phyloP scores from a whole-genome alignment of 2,797 vertebrate species.

The Crypturellus tataupa region DNA sequence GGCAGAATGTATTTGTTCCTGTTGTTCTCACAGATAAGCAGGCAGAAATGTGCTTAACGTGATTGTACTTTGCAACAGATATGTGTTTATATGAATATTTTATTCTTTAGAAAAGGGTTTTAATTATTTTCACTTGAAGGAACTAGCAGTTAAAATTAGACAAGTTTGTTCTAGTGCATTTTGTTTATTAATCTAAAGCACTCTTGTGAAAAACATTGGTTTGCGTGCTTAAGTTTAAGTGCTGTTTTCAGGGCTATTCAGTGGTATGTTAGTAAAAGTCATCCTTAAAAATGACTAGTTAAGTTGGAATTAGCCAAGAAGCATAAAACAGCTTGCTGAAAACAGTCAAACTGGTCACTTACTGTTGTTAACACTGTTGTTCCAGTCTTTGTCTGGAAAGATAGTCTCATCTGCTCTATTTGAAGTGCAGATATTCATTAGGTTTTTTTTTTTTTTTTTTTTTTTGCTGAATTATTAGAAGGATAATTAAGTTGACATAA shows the following conservation, averaged over 20 bases:
- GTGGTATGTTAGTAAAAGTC: background rate
- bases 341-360: background rate
- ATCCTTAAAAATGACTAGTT: background rate
- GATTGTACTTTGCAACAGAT: background rate
- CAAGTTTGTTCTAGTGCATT: background rate
- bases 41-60: background rate
- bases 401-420: background rate
- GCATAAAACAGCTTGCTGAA: background rate
- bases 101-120: background rate
- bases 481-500: background rate
- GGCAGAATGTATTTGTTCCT: constrained; percentile 2
- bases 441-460: background rate
- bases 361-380: background rate
- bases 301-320: background rate
- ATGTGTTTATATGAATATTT: background rate
- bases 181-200: background rate
- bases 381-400: no score
- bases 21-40: background rate
- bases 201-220: background rate
- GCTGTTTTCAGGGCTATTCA: background rate
- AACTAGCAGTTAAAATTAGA: background rate
- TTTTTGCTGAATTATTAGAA: background rate
- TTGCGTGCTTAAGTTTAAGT: background rate
- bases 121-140: background rate
- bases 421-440: background rate